Evolutionary conservation across 2,888 invertebrate genomes (phyloP).

Genomic region (Agriopis marginaria): DNA sequence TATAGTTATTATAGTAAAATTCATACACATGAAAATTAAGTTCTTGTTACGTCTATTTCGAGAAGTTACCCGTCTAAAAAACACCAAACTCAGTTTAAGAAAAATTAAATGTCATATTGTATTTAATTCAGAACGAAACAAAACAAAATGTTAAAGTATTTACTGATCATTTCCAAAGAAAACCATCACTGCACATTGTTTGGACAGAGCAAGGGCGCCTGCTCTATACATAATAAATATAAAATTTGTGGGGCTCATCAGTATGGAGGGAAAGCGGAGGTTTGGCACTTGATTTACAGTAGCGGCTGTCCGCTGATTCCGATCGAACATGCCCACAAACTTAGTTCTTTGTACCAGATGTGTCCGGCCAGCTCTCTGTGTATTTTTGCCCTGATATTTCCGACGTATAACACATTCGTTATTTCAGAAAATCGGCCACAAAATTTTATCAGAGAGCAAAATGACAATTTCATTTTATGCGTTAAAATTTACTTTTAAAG

Average conservation of each 20-base stretch:
- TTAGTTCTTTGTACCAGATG: slow-evolving; percentile 43
- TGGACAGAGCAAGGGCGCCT: slow-evolving; percentile 31
- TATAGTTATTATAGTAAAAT: background rate
- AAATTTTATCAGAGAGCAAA: slow-evolving; percentile 18
- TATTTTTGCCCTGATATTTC: slow-evolving; percentile 42
- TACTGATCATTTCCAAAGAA: too few species aligned
- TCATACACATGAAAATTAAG: background rate
- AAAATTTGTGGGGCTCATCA: slow-evolving; percentile 46
- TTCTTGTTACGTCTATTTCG: background rate
- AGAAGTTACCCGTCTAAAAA: background rate
- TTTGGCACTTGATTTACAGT: slow-evolving; percentile 48
- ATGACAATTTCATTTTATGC: slow-evolving; percentile 24
- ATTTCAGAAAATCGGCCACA: slow-evolving; percentile 25
- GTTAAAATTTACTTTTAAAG: slow-evolving; percentile 7
- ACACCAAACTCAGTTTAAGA: background rate
- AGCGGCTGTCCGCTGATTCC: slow-evolving; percentile 43
- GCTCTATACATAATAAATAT: slow-evolving; percentile 40
- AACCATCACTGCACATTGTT: slow-evolving; percentile 16
- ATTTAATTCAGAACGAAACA: too few species aligned
- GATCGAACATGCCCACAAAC: slow-evolving; percentile 42
- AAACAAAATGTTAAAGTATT: too few species aligned
- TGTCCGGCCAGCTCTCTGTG: slow-evolving; percentile 33
- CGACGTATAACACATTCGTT: slow-evolving; percentile 33
- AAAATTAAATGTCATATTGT: too few species aligned
- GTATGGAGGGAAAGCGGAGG: slow-evolving; percentile 45